These are phyloP conservation scores for Nixonia krombeini DNA, from an alignment of 1,140 invertebrate species.

Conservation along the genomic window DNA sequence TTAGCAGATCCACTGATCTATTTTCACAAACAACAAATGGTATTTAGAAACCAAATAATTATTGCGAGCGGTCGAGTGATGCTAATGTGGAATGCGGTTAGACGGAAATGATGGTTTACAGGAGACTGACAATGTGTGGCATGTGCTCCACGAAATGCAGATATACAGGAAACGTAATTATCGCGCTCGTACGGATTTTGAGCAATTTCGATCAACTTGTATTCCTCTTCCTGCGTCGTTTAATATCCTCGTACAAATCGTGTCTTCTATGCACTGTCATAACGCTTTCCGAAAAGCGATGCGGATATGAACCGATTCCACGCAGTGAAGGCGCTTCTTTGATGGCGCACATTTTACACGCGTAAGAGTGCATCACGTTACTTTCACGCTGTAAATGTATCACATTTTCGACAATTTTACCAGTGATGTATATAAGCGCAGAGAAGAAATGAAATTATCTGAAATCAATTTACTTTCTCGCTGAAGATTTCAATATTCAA, in stretches of 20 bases:
- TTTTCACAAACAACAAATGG: constrained; percentile 39
- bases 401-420: too few species aligned
- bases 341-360: too few species aligned
- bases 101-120: constrained; percentile 51
- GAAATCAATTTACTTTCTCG: too few species aligned
- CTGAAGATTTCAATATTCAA: too few species aligned
- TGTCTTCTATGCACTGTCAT: constrained; percentile 36
- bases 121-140: constrained; percentile 49
- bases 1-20: too few species aligned
- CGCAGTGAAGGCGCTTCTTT: too few species aligned
- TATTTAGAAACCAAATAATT: constrained; percentile 49
- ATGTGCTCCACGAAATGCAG: constrained; percentile 47
- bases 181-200: constrained; percentile 49
- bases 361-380: too few species aligned
- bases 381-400: too few species aligned
- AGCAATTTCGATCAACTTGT: constrained; percentile 49
- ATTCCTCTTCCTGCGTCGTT: constrained; percentile 48
- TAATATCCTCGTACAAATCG: constrained; percentile 43
- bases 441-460: too few species aligned
- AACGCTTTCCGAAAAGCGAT: constrained; percentile 12
- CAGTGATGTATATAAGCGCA: too few species aligned
- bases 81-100: constrained; percentile 50
- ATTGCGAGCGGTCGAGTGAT: constrained; percentile 48
- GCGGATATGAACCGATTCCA: too few species aligned
- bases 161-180: constrained; percentile 51